Evolutionary conservation across 2,888 invertebrate genomes (phyloP), one percentile per base, ranked within the genome.

Genomic region (Cerastoderma edule): DNA sequence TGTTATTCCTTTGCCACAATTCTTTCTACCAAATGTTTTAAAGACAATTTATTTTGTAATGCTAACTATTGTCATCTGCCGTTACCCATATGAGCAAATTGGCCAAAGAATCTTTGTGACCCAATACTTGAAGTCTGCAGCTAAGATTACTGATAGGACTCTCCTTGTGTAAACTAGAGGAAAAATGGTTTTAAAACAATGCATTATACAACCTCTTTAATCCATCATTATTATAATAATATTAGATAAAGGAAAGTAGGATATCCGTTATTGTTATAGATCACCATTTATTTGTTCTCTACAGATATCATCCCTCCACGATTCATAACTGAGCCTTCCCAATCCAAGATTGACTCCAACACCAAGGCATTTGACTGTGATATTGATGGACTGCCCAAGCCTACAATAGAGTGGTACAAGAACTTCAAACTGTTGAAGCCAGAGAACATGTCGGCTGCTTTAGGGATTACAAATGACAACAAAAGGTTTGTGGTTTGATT

Each of bases 401-500:
- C 90, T 6, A 72, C 48, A 1, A 78, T 89, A 30, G 78, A 70
- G 95, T 90, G 89, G 89, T 88, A 75, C 70, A 88, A 89, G 63
- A 86, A 88, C 71, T 80, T 75, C 13, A 79, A 77, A 27, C 72
- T 64, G 1, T 65, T 85, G n/a, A 63, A 63, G 13, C 54, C 60
- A 8, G 69, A 69, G 35, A 82, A 82, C 54, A 68, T 80, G n/a
- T 83, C 83, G 10, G 44, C 67, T 53, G 81, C 81, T 13, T 72
- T 85, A 39, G 65, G 63, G 2, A 56, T 86, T n/a, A 64, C 68
- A 19, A 22, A 56, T n/a, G 75, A 72, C 13, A 64, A 69, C 46
- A 72, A 63, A 50, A 79, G 81, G 83, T 84, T 53, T n/a, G n/a
- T n/a, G n/a, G n/a, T n/a, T n/a, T n/a, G n/a, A n/a, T n/a, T n/a